These are phyloP conservation scores for Ophion obscuratus DNA, from an alignment of 2,888 invertebrate genomes.

Conservation along the genomic window DNA sequence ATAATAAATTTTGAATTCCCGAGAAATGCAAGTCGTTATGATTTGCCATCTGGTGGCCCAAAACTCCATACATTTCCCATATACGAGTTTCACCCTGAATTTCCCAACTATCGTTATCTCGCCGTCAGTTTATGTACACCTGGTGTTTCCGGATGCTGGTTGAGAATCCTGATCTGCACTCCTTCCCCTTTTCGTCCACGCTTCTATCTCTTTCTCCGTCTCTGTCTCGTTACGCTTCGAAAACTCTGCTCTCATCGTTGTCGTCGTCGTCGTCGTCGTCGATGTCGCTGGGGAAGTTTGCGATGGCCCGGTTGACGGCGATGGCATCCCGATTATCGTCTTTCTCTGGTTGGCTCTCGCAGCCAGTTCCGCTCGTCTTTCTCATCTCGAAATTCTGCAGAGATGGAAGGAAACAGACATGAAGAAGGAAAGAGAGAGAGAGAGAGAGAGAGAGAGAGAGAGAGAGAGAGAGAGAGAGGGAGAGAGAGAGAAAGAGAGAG, in stretches of 20 bases:
- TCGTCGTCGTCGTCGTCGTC: slow-evolving; percentile 24
- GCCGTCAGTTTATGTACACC: slow-evolving; percentile 11
- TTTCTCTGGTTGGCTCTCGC: slow-evolving; percentile 25
- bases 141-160: slow-evolving; percentile 24
- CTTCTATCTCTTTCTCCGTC: not conserved
- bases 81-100: not conserved
- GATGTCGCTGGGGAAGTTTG: slow-evolving; percentile 49
- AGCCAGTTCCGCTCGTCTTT: not conserved
- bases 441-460: not conserved
- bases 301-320: slow-evolving; percentile 34
- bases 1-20: too few species aligned
- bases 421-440: not conserved
- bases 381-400: slow-evolving; percentile 7
- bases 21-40: not conserved
- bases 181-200: not conserved
- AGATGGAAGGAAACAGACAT: not conserved
- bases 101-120: slow-evolving; percentile 5
- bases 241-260: slow-evolving; percentile 29
- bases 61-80: not conserved
- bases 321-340: slow-evolving; percentile 64
- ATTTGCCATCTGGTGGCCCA: not conserved
- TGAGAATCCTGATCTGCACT: slow-evolving; percentile 31
- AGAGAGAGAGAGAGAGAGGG: not conserved
- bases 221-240: slow-evolving; percentile 31
- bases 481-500: not conserved